phyloP scores from a whole-genome alignment of 2,888 invertebrate genomes.

The Notodonta dromedarius region DNA sequence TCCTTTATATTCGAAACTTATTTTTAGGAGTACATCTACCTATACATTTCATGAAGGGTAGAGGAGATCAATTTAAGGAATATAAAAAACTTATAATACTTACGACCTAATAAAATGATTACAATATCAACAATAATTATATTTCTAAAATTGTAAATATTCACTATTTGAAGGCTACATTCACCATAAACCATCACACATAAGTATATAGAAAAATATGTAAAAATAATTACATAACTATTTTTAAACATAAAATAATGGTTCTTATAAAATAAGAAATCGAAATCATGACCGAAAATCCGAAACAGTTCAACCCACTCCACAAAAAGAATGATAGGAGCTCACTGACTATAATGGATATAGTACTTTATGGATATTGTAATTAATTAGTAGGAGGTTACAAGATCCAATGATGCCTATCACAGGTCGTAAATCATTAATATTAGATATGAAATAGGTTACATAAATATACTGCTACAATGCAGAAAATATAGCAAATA shows the following conservation, averaged over 20 bases:
- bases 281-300: too few relatives aligned
- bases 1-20: too few relatives aligned
- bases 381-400: not conserved
- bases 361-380: too few relatives aligned
- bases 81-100: conserved; percentile 57
- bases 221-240: too few relatives aligned
- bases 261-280: too few relatives aligned
- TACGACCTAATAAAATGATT: conserved; percentile 34
- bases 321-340: too few relatives aligned
- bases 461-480: conserved; percentile 13
- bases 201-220: too few relatives aligned
- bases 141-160: conserved; percentile 50
- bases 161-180: conserved; percentile 59
- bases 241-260: too few relatives aligned
- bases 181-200: conserved; percentile 3
- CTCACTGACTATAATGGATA: too few relatives aligned
- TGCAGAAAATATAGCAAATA: conserved; percentile 30
- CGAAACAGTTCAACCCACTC: too few relatives aligned
- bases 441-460: conserved; percentile 15
- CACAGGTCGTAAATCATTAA: conserved; percentile 35
- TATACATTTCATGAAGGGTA: conserved; percentile 50
- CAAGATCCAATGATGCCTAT: conserved; percentile 24
- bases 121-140: conserved; percentile 45
- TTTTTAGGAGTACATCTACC: not conserved
- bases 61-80: conserved; percentile 73